Conservation (phyloP, 2,113 vertebrate species). For the Kryptolebias marmoratus region DNA sequence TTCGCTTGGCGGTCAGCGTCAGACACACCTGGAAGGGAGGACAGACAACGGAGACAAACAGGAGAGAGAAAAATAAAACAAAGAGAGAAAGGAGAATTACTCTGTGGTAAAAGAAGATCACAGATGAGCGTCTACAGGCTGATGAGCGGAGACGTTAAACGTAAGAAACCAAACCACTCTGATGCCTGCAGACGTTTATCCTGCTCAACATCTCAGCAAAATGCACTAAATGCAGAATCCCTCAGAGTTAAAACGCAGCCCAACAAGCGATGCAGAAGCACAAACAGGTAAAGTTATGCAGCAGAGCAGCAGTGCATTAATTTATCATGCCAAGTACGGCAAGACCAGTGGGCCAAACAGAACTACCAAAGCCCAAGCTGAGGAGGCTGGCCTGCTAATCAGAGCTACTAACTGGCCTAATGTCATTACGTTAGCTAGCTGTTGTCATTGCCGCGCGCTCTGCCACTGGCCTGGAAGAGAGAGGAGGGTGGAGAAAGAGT, state of each 20-base stretch:
- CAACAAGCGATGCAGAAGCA: constrained; percentile 62
- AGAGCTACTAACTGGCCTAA: constrained; percentile 39
- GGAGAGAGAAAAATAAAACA: constrained; percentile 11
- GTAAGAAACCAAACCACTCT: background rate
- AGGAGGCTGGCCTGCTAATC: constrained; percentile 42
- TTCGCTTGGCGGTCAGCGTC: constrained; percentile 91
- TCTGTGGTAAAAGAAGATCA: background rate
- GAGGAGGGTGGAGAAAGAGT: constrained; percentile 15
- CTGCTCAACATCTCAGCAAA: constrained; percentile 29
- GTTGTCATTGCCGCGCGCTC: constrained; percentile 68
- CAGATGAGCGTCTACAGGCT: constrained; percentile 60
- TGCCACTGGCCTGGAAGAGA: constrained; percentile 65
- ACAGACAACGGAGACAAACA: background rate
- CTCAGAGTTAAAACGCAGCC: constrained; percentile 36
- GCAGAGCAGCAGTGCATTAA: constrained; percentile 56
- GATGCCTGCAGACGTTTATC: constrained; percentile 48
- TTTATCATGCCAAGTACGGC: constrained; percentile 64
- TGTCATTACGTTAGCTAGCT: constrained; percentile 74
- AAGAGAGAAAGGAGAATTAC: background rate
- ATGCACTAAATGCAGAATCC: constrained; percentile 50
- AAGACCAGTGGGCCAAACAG: constrained; percentile 54
- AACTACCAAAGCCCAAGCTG: constrained; percentile 65
- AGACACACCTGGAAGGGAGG: constrained; percentile 84
- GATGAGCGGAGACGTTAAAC: constrained; percentile 13
- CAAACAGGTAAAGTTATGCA: constrained; percentile 48